A percentile compares a stretch with the other conserved stretches of the same genome.
Conservation (phyloP, 2,113 vertebrate genomes). For the Embiotoca jacksoni region DNA sequence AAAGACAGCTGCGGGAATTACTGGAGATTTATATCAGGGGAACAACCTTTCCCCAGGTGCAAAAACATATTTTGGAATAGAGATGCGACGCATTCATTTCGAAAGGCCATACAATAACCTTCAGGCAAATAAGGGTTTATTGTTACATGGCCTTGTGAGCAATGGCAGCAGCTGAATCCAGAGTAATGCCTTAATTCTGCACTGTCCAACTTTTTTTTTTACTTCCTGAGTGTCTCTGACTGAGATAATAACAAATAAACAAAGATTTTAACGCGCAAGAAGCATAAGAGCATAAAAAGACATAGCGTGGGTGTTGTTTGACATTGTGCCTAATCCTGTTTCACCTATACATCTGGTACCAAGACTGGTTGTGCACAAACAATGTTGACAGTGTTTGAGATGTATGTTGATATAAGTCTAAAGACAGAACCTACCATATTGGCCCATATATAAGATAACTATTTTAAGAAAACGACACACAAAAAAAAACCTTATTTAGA, state of each 20-base stretch:
- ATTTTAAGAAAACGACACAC: background rate
- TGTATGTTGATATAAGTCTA: background rate
- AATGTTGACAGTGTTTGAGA: background rate
- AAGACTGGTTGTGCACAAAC: background rate
- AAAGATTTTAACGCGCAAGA: background rate
- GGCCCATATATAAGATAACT: background rate
- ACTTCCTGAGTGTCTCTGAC: background rate
- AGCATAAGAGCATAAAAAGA: constrained; percentile 5
- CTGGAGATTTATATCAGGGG: constrained; percentile 62
- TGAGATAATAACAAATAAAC: constrained; percentile 1
- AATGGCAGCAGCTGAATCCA: background rate
- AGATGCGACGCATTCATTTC: constrained; percentile 51
- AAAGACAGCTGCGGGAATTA: constrained; percentile 71
- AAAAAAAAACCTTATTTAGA: background rate
- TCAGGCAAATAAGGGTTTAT: constrained; percentile 42
- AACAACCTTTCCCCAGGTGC: constrained; percentile 69
- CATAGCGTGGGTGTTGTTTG: constrained; percentile 25
- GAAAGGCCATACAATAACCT: constrained; percentile 74
- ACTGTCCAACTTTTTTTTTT: background rate
- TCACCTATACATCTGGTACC: constrained; percentile 41
- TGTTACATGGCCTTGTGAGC: constrained; percentile 3
- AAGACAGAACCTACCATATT: background rate
- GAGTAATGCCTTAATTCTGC: constrained; percentile 10
- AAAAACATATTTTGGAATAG: constrained; percentile 52
- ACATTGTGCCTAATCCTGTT: background rate